Percentiles rank a stretch among this genome's conserved stretches.
These are phyloP conservation scores for Nothoprocta perdicaria DNA, from an alignment of 2,113 vertebrate species.

Conservation along the genomic window DNA sequence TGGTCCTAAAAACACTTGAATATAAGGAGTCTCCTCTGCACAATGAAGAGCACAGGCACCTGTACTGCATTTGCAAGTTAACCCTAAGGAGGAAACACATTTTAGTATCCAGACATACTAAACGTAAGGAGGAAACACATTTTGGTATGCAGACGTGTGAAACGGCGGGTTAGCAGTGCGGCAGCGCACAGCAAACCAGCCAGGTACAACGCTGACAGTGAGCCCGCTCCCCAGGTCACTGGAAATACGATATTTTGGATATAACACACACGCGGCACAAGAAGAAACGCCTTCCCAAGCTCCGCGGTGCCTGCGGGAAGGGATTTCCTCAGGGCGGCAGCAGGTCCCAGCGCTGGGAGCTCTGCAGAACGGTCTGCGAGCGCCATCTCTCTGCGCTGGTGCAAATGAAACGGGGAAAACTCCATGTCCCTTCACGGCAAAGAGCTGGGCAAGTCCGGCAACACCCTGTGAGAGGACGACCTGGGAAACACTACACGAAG, in stretches of 20 bases:
- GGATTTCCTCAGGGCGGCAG: background rate
- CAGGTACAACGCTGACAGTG: background rate
- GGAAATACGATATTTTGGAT: too few relatives aligned
- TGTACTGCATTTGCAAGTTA: background rate
- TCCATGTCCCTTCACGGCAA: background rate
- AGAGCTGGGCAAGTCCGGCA: background rate
- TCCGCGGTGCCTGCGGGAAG: background rate
- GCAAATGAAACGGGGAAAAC: background rate
- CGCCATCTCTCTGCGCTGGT: conserved; percentile 16
- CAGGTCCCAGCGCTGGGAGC: background rate
- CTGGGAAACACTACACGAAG: background rate
- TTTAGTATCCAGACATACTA: background rate
- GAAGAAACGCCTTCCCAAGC: background rate
- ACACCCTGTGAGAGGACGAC: background rate
- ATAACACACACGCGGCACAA: background rate
- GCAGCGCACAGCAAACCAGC: background rate
- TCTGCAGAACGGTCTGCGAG: background rate
- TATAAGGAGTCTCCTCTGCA: background rate
- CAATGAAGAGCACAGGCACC: background rate
- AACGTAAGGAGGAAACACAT: background rate
- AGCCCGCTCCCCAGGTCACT: background rate
- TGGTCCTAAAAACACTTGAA: background rate
- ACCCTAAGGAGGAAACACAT: background rate
- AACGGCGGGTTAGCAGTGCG: background rate
- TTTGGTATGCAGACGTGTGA: background rate